phyloP scores from a whole-genome alignment of 2,113 vertebrate genomes.

The Cyrtonyx montezumae region DNA sequence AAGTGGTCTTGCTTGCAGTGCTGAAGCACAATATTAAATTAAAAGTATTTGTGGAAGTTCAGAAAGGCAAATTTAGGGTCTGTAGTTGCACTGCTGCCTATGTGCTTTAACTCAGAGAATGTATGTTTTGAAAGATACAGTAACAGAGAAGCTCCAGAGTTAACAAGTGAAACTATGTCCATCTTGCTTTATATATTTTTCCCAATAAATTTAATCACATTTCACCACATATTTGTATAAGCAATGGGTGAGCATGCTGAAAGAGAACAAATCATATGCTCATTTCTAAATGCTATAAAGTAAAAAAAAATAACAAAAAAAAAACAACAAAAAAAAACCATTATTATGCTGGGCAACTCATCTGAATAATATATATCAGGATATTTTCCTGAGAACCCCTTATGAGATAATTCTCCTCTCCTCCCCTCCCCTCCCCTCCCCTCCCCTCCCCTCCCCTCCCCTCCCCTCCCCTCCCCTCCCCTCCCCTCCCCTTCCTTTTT shows the following conservation, averaged over 20 bases:
- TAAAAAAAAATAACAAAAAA: no score
- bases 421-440: no score
- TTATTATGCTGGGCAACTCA: background rate
- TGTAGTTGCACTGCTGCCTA: constrained; percentile 48
- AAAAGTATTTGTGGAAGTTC: constrained; percentile 47
- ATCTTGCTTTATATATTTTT: background rate
- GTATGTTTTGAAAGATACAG: constrained; percentile 17
- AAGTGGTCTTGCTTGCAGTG: background rate
- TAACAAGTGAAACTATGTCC: background rate
- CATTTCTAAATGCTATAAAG: background rate
- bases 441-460: no score
- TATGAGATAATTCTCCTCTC: background rate
- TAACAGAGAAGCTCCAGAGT: constrained; percentile 30
- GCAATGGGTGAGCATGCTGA: background rate
- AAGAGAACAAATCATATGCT: background rate
- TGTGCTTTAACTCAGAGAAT: constrained; percentile 69
- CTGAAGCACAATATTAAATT: constrained; percentile 45
- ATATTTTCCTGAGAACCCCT: background rate
- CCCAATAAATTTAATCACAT: background rate
- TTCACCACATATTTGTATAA: background rate
- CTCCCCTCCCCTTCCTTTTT: no score
- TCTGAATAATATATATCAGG: background rate
- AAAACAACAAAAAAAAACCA: background rate
- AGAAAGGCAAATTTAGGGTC: constrained; percentile 60
- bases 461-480: no score